Base-by-base conservation (phyloP, 2,888 invertebrate species). In the Phytoseiulus persimilis region DNA sequence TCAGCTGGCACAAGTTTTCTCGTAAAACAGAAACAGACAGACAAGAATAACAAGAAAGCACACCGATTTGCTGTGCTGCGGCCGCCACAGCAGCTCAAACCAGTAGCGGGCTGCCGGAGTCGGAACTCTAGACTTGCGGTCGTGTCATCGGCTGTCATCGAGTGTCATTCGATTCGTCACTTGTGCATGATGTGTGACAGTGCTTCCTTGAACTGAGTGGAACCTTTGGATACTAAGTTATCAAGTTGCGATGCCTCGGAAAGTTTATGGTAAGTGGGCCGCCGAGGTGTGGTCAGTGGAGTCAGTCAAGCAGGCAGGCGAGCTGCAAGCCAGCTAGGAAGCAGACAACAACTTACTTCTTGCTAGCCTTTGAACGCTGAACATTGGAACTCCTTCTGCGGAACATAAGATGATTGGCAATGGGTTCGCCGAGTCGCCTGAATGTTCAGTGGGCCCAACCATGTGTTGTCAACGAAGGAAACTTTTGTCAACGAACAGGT, bases 1-100 rank as follows among this genome's bases (percentile, higher is more conserved):
- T 87, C 87, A 65, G 65, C 65, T 65, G 65, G 65, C 65, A 65
- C 65, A 65, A 65, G 65, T 65, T 65, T 65, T 65, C 65, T 65
- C 65, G 65, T 65, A 23, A 65, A 65, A 65, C 65, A 65, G 65
- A 65, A 65, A 65, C 65, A 65, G 65, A 65, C 65, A 65, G 65
- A 65, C 65, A 65, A 65, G 65, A 65, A 65, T 23, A 65, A 65
- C 65, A 65, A 65, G 65, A 65, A 65, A 65, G 65, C 65, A 65
- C 65, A 65, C 65, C 65, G 65, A 65, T 65, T 65, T 65, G 39
- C 39, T 39, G 39, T 39, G 39, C 39, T 39, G 65, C 65, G 65
- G 65, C 65, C 65, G 65, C 5, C 14, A 28, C 65, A 65, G 65
- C 65, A 65, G 65, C 65, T 65, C 65, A 65, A 65, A 65, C 65